These are phyloP conservation scores for Pao palembangensis DNA, from an alignment of 2,113 vertebrate genomes.

Conservation along the genomic window DNA sequence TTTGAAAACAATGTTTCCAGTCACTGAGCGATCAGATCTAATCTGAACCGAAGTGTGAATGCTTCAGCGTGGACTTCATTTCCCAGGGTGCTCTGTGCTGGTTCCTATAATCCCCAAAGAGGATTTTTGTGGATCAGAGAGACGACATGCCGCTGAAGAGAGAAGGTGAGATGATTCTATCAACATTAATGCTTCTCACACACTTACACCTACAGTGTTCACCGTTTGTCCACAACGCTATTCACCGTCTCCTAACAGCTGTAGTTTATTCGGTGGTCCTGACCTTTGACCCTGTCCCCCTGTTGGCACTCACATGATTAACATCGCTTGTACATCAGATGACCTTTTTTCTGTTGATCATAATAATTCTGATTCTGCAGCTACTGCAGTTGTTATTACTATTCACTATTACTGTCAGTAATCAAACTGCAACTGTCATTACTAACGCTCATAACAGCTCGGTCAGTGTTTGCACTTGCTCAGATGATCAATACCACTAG, in stretches of 20 bases:
- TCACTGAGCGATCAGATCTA: too few relatives aligned
- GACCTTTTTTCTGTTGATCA: background rate
- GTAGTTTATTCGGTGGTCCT: background rate
- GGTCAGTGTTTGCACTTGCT: too few relatives aligned
- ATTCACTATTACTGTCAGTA: too few relatives aligned
- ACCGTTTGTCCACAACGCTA: background rate
- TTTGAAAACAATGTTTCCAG: background rate
- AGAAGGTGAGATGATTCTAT: conserved; percentile 56
- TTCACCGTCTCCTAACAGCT: too few relatives aligned
- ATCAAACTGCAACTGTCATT: too few relatives aligned
- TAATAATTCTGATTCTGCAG: background rate
- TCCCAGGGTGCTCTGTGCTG: conserved; percentile 50
- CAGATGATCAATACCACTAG: too few relatives aligned
- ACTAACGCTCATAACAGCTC: too few relatives aligned
- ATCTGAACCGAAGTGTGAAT: background rate
- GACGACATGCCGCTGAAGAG: conserved; percentile 66
- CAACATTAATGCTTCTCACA: background rate
- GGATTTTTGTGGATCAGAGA: conserved; percentile 61
- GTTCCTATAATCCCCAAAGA: conserved; percentile 63
- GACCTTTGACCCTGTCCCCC: conserved; percentile 4
- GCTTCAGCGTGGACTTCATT: conserved; percentile 33
- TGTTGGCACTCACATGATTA: background rate
- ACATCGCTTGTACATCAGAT: background rate
- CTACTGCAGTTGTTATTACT: background rate
- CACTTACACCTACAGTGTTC: background rate